Percentiles rank a stretch among this genome's conserved stretches.
phyloP scores from a whole-genome alignment of 2,113 vertebrate species.

The Bubo blakistoni region DNA sequence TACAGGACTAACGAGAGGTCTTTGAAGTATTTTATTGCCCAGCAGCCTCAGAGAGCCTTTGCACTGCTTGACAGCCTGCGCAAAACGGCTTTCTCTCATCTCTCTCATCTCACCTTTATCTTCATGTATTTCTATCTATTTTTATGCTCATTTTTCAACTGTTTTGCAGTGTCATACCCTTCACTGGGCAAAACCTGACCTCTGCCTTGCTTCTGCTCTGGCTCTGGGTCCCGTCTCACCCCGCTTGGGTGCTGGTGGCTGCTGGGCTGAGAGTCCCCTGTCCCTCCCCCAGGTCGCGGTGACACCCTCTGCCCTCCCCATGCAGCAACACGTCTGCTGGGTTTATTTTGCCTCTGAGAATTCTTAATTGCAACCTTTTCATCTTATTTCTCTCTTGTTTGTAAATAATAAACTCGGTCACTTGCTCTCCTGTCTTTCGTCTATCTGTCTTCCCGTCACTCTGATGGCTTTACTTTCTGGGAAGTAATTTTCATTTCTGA shows the following conservation, averaged over 20 bases:
- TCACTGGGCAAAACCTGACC: not conserved
- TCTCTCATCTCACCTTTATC: not conserved
- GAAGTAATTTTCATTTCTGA: not conserved
- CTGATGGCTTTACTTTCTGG: not conserved
- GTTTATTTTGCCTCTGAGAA: not conserved
- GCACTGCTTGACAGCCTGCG: fast-evolving
- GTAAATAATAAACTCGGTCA: not conserved
- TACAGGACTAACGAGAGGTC: not conserved
- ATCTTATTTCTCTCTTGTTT: not conserved
- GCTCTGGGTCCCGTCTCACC: not conserved
- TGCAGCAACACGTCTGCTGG: not conserved
- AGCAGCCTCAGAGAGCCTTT: not conserved
- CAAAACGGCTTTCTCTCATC: not conserved
- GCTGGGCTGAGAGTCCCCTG: not conserved
- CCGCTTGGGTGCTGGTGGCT: fast-evolving
- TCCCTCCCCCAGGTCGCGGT: not conserved
- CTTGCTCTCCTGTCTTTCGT: not conserved
- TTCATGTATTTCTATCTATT: not conserved
- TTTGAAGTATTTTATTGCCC: not conserved
- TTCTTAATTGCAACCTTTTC: not conserved
- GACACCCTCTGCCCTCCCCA: not conserved
- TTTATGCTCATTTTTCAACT: not conserved
- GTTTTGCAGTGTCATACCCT: not conserved
- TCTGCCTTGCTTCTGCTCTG: not conserved
- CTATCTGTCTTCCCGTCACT: not conserved